Conservation (phyloP, 1,140 invertebrate species). For the Pectinophora gossypiella region DNA sequence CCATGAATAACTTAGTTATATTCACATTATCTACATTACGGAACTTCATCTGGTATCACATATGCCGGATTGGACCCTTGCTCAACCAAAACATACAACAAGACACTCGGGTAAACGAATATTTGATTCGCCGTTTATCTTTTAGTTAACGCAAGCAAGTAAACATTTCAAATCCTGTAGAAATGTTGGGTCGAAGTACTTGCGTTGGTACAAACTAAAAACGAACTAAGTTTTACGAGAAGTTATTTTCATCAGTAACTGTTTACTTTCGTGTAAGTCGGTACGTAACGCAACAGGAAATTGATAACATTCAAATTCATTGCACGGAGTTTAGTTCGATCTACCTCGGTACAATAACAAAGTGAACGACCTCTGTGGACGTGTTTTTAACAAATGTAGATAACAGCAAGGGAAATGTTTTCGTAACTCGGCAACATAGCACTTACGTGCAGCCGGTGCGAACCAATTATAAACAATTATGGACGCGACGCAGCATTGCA, state of each 20-base stretch:
- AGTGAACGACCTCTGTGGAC: background rate
- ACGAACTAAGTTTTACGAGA: no score
- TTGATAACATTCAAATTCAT: constrained; percentile 3
- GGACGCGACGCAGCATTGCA: no score
- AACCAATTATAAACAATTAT: no score
- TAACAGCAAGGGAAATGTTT: constrained; percentile 15
- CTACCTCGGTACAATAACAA: background rate
- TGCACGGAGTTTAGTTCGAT: background rate
- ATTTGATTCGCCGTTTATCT: constrained; percentile 30
- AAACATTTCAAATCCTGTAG: no score
- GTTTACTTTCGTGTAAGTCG: background rate
- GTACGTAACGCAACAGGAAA: background rate
- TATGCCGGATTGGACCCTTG: constrained; percentile 44
- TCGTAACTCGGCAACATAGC: background rate
- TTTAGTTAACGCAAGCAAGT: background rate
- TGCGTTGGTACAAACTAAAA: no score
- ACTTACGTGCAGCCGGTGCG: no score
- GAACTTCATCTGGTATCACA: constrained; percentile 62
- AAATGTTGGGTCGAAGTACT: no score
- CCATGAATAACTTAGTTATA: constrained; percentile 70
- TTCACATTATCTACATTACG: constrained; percentile 73
- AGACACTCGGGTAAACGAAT: constrained; percentile 25
- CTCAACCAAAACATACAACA: constrained; percentile 37
- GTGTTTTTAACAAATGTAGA: constrained; percentile 30
- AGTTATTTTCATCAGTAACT: background rate